These are phyloP conservation scores for Philotrypesis tridentata DNA, from an alignment of 1,140 invertebrate species.

Conservation along the genomic window DNA sequence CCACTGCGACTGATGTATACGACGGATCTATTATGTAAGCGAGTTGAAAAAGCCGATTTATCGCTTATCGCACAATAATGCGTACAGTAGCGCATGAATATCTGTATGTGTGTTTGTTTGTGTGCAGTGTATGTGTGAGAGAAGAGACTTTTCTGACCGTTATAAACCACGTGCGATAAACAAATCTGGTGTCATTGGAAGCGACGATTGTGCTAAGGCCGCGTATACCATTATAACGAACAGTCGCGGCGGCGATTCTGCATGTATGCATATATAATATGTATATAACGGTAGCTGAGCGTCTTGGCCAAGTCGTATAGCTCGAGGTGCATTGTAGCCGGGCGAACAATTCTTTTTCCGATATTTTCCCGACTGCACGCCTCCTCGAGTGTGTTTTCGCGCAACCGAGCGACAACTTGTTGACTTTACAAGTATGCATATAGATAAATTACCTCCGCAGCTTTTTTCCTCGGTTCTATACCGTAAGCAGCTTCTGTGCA, in stretches of 20 bases:
- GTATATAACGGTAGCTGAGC: too few species aligned
- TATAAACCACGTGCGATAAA: background rate
- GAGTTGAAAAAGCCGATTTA: conserved; percentile 12
- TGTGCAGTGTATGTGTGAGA: too few species aligned
- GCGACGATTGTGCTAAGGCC: too few species aligned
- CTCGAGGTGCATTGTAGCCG: too few species aligned
- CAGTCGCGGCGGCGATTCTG: too few species aligned
- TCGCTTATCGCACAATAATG: conserved; percentile 26
- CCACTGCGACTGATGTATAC: background rate
- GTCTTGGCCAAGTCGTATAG: too few species aligned
- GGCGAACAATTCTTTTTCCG: background rate
- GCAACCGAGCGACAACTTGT: background rate
- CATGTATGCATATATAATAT: too few species aligned
- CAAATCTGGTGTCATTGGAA: background rate
- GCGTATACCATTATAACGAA: background rate
- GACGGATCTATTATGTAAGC: background rate
- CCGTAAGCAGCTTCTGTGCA: too few species aligned
- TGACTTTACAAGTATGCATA: background rate
- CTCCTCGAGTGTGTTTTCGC: too few species aligned
- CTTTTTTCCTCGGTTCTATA: background rate
- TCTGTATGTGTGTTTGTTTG: background rate
- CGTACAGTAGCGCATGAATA: background rate
- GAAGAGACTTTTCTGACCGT: background rate
- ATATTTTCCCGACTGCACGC: background rate
- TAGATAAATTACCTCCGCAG: background rate